Conservation (phyloP, 2,888 invertebrate species). For the Charanyca ferruginea region DNA sequence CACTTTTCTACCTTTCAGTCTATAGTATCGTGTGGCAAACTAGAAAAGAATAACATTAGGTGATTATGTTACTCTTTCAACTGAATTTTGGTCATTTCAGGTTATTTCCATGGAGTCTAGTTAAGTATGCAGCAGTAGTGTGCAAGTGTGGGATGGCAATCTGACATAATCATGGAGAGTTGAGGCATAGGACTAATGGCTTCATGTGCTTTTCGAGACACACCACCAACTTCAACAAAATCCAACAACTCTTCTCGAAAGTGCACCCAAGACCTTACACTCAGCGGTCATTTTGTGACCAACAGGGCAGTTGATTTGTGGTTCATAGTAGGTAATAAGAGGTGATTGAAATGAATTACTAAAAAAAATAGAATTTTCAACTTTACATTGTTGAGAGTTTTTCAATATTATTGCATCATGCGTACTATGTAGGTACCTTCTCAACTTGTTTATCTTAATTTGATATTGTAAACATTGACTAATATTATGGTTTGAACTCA, state of each 20-base stretch:
- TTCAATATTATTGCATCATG: constrained; percentile 35
- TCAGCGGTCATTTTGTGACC: no score
- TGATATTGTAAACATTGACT: constrained; percentile 19
- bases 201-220: no score
- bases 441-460: background rate
- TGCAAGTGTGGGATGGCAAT: no score
- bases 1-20: constrained; percentile 97
- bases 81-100: no score
- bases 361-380: background rate
- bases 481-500: constrained; percentile 76
- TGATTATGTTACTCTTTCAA: no score
- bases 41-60: constrained; percentile 73
- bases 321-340: background rate
- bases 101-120: no score
- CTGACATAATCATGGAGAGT: no score
- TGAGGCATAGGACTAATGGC: no score
- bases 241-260: no score
- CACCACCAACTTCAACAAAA: no score
- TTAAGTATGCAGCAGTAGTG: no score
- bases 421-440: background rate
- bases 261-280: no score
- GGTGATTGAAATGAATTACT: background rate
- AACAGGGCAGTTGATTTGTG: background rate
- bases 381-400: background rate
- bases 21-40: constrained; percentile 97